Base-by-base conservation (phyloP, 2,113 vertebrate genomes). In the Mormoops blainvillei region DNA sequence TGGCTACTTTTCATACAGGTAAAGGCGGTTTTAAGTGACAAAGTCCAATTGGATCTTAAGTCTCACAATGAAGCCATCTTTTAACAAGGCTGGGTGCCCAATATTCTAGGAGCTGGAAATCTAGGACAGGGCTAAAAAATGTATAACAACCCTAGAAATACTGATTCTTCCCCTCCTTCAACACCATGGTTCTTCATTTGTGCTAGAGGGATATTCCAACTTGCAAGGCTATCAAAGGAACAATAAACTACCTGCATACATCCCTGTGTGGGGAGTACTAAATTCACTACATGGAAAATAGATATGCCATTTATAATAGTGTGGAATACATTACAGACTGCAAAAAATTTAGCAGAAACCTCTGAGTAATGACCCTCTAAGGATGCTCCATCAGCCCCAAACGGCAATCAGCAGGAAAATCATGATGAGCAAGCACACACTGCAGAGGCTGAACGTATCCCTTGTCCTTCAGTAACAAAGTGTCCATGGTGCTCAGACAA, bases 271-370 rank as follows among this genome's bases (percentile, higher is more conserved):
- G 67, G 28, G 45, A 73, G 63, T 58, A 92, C 56, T 92, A 96
- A 95, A 90, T 94, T 90, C 48, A 67, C 70, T 97, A 89, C 50
- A 52, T 97, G 90, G 26, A 82, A 96, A 58, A 52, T 67, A 89
- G 56, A 65, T 80, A 43, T 85, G 67, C 52, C 85, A 94, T 92
- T 95, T 96, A 31, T 68, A 87, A 67, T 70, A 24, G 4, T 74
- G 36, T 85, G n/a, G 52, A 89, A 81, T 95, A 82, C 28, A 92
- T 93, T 89, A 73, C 14, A 89, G 45, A 54, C 73, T 91, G 74
- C 48, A 85, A 89, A 91, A 88, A 89, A 63, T 70, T 82, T 31
- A 68, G 31, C 80, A 82, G 67, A 71, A 92, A 87, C 31, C 45
- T 70, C 89, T 76, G 36, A 71, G 70, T 61, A 87, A 90, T 54